Evolutionary conservation across 2,888 invertebrate species (phyloP).

Genomic region (Adineta ricciae): DNA sequence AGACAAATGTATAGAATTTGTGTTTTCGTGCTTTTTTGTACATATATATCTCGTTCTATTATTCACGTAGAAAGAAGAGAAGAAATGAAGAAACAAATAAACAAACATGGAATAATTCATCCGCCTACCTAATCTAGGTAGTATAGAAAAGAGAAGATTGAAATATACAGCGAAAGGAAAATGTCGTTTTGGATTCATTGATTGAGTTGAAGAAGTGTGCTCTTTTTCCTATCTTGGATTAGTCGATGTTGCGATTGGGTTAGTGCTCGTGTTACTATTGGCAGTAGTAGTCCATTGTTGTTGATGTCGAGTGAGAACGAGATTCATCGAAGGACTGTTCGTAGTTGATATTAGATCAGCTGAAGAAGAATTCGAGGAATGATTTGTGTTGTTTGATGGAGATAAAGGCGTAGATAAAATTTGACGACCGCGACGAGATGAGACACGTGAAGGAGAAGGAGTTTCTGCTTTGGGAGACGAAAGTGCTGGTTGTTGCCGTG

Average conservation of each 20-base stretch:
- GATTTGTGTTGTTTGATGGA: background rate
- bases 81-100: constrained; percentile 10
- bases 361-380: background rate
- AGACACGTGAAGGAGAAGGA: background rate
- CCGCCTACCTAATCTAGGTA: constrained; percentile 4
- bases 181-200: background rate
- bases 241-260: background rate
- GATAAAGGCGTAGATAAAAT: background rate
- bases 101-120: background rate
- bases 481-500: background rate
- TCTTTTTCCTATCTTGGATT: background rate
- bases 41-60: constrained; percentile 1
- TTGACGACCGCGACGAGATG: background rate
- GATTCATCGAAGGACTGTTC: constrained; percentile 5
- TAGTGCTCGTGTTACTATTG: background rate
- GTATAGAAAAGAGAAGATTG: background rate
- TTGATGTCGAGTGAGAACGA: background rate
- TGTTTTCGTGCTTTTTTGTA: background rate
- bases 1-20: background rate
- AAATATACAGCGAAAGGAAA: background rate
- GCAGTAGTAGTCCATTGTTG: background rate
- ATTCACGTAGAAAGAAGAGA: background rate
- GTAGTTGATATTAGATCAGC: background rate
- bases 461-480: background rate
- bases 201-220: background rate